Percentiles rank a stretch among this genome's conserved stretches.
These are phyloP conservation scores for Neosalanx taihuensis DNA, from an alignment of 2,797 vertebrate genomes.

Conservation along the genomic window DNA sequence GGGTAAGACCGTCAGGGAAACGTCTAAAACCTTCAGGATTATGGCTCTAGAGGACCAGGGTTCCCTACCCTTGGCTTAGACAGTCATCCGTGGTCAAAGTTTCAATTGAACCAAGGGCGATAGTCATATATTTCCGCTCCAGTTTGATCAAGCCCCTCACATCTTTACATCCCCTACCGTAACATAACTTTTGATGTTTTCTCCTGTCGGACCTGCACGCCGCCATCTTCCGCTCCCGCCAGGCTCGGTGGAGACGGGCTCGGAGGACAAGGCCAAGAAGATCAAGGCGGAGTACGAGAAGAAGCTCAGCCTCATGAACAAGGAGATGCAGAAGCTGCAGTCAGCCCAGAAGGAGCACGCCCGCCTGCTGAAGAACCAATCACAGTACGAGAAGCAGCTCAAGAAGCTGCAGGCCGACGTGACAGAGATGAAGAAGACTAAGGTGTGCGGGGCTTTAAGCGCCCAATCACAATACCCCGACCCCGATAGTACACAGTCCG, in stretches of 20 bases:
- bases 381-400: conserved; percentile 95
- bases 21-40: conserved; percentile 77
- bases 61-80: no score
- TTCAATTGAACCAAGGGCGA: no score
- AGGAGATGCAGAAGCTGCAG: conserved; percentile 92
- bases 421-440: conserved; percentile 96
- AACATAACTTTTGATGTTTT: no score
- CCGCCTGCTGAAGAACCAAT: conserved; percentile 93
- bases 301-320: conserved; percentile 94
- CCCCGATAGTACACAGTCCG: no score
- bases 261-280: conserved; percentile 93
- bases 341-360: conserved; percentile 94
- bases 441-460: conserved; percentile 67
- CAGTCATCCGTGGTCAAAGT: background rate
- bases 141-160: no score
- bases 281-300: conserved; percentile 94
- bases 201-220: background rate
- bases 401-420: conserved; percentile 94
- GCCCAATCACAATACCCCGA: background rate
- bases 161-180: background rate
- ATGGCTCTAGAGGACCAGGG: no score
- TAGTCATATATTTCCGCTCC: no score
- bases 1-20: conserved; percentile 88
- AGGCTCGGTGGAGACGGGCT: conserved; percentile 90
- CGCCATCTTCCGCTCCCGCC: background rate